Percentiles rank a stretch among this genome's conserved stretches.
These are phyloP conservation scores for Micoletzkya japonica DNA, from an alignment of 2,888 invertebrate genomes.

Conservation along the genomic window DNA sequence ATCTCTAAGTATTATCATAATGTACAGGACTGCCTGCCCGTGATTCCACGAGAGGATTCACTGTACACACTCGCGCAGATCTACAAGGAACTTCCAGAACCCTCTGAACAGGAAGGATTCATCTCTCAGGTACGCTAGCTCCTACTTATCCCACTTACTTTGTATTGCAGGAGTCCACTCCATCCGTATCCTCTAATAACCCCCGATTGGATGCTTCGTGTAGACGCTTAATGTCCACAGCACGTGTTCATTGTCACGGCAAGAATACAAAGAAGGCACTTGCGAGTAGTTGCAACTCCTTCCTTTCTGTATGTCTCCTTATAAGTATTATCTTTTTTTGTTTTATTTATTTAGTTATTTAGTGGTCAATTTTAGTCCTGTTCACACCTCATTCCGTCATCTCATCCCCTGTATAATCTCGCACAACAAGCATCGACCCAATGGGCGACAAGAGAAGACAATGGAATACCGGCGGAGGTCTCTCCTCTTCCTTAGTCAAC, in stretches of 20 bases:
- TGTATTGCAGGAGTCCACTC: not conserved
- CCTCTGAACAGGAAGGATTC: constrained; percentile 12
- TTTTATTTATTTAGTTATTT: no score
- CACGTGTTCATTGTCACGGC: constrained; percentile 6
- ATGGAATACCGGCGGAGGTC: no score
- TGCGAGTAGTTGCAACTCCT: constrained; percentile 2
- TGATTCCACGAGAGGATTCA: constrained; percentile 13
- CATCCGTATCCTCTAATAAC: not conserved
- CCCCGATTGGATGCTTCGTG: not conserved
- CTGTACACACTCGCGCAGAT: not conserved
- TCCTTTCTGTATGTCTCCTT: constrained; percentile 2
- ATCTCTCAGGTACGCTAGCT: constrained; percentile 3
- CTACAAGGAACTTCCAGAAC: constrained; percentile 3
- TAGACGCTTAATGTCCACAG: constrained; percentile 3
- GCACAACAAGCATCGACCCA: not conserved
- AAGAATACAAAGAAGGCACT: not conserved
- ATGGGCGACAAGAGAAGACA: no score
- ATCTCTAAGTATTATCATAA: not conserved
- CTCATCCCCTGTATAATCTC: constrained; percentile 15
- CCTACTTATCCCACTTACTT: not conserved
- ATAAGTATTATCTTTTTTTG: no score
- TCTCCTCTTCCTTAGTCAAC: no score
- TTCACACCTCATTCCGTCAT: constrained; percentile 9
- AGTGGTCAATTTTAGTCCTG: constrained; percentile 4
- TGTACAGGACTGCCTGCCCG: constrained; percentile 8